Base-by-base conservation (phyloP, 1,140 invertebrate genomes). In the Lutraria rhynchaena region DNA sequence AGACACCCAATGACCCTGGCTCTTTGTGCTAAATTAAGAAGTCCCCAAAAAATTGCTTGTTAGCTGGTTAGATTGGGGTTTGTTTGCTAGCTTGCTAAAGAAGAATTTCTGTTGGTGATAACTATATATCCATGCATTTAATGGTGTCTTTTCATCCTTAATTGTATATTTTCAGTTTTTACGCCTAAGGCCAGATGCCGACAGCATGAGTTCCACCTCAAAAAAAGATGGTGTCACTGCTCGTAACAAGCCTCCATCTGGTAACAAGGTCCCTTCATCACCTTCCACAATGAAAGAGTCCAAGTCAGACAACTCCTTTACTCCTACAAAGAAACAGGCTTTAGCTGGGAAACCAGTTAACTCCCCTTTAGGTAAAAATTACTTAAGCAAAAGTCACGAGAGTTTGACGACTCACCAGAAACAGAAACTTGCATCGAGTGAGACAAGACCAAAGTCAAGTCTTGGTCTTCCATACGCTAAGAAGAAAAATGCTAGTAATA, bases 381-480 rank as follows among this genome's bases (percentile, higher is more conserved):
- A 89, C 37, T 81, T 92, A n/a, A 92, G 91, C 73, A 92, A 91
- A 85, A 92, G 91, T 77, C 91, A 92, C 63, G 91, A 92, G 58
- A 92, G 89, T 71, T 86, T 92, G 13, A 86, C 87, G 3, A 88
- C 87, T 71, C 81, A 84, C 33, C 87, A 88, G 41, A 87, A 86
- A 58, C 88, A 85, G 70, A 89, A 88, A 63, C 78, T 84, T n/a
- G 61, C 82, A 1, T 55, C 83, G 0, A 82, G 81, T 31, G 77
- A 85, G 33, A 74, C 84, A 29, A 75, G 86, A 55, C 87, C 87
- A 17, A 85, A 85, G 44, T 88, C 87, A 53, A 86, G 83, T 75
- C 63, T 88, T 3, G 87, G 87, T 15, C 51, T 87, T 1, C 77
- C 80, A 13, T 63, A 65, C 9, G 19, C 80, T 0, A 75, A 67